Evolutionary conservation across 1,140 invertebrate genomes (phyloP), one percentile per base, ranked within the genome.

Genomic region (Antheraea mylitta): DNA sequence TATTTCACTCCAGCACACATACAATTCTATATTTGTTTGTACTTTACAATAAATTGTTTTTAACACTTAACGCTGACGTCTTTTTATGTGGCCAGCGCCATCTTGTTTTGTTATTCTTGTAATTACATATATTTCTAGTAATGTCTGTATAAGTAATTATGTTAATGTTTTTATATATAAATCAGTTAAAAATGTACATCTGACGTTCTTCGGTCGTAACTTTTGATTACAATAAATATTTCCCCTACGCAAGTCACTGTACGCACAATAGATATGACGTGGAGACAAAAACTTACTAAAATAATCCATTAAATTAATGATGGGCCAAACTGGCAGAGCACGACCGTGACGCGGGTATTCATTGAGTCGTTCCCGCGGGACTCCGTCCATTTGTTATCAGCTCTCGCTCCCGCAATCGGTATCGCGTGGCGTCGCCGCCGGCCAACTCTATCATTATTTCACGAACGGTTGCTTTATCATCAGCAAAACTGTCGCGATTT

Each of bases 261-360:
- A 38, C 58, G 58, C 18, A 69, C 48, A 48, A 61, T 69, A 63
- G 30, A 48, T 58, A 19, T 66, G 13, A 18, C 58, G 45, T 66
- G 60, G 58, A 66, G 64, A 73, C 58, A 72, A 68, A 67, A 72
- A 72, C 19, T 66, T 63, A 68, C 73, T 75, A 79, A 75, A 78
- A 80, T 75, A 73, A 74, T 72, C 66, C 73, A 71, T 80, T 69
- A 81, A 82, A 86, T 81, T 83, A 86, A 86, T 85, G 81, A 82
- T 79, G 66, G 78, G 67, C 64, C 65, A 72, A 76, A 73, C 63
- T 58, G 64, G 66, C 60, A 60, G 38, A 53, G 64, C 48, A 37
- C 19, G 42, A 36, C 65, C 65, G 68, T 71, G 70, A 64, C 74
- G 75, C 71, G 66, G 68, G 68, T 60, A 67, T 58, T 58, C 45